Conservation (phyloP, 2,888 invertebrate species). For the Muscina levida region DNA sequence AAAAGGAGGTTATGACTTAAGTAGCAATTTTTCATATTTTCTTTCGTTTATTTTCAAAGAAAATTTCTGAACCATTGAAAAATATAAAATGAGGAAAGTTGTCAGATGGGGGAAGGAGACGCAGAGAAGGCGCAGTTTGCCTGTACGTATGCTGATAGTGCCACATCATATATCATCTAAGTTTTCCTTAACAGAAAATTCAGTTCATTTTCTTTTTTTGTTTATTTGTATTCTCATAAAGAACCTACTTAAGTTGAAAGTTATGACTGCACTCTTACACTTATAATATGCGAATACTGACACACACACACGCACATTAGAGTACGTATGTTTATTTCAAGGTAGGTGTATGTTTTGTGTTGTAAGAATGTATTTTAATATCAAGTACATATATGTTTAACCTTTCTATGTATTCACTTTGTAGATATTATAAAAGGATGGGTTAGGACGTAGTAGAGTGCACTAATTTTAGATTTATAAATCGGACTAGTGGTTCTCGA, state of each 20-base stretch:
- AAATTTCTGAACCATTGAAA: slow-evolving; percentile 29
- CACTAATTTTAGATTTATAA: no score
- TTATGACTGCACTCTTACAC: slow-evolving; percentile 12
- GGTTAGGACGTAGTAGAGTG: no score
- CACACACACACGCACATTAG: slow-evolving; percentile 6
- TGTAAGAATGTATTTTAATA: not conserved
- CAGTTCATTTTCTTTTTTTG: no score
- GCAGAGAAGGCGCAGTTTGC: not conserved
- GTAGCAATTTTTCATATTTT: slow-evolving; percentile 30
- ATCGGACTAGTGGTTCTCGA: no score
- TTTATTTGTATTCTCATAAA: slow-evolving; percentile 15
- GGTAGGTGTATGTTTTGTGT: not conserved
- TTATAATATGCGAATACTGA: not conserved
- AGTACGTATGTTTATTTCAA: slow-evolving; percentile 14
- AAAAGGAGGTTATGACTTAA: slow-evolving; percentile 15
- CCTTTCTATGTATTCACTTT: not conserved
- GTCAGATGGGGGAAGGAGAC: not conserved
- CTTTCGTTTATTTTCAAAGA: slow-evolving; percentile 9
- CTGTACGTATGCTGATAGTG: slow-evolving; percentile 53
- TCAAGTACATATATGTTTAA: not conserved
- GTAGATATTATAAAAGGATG: no score
- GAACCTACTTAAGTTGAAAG: slow-evolving; percentile 38
- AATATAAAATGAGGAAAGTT: slow-evolving; percentile 23
- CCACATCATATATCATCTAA: slow-evolving; percentile 59
- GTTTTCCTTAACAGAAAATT: slow-evolving; percentile 30